Base-by-base conservation (phyloP, 1,140 invertebrate genomes). In the Ylistrum balloti region DNA sequence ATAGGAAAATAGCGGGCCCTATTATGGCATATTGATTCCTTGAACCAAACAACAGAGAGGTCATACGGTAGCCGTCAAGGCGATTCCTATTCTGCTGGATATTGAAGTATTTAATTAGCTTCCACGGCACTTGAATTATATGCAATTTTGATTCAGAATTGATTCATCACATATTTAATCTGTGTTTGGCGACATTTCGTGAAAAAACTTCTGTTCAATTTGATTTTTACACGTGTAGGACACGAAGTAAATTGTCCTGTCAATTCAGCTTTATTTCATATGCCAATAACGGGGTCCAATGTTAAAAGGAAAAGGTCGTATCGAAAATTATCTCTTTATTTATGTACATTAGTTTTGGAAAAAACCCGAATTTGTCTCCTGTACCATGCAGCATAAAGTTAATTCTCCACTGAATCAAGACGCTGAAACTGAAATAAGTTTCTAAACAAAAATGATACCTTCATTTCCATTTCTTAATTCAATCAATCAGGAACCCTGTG, bases 61-160 rank as follows among this genome's bases (percentile, higher is more conserved):
- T n/a, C 56, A 28, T 74, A 17, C n/a, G n/a, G 2, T 17, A 74
- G 9, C 56, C 22, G 56, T 74, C 56, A 74, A n/a, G n/a, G 56
- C 17, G 56, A n/a, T 56, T 74, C 22, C 56, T n/a, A 28, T n/a
- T 74, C 28, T 11, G n/a, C 22, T 74, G 41, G 41, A 45, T 45
- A 45, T 45, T 45, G 41, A n/a, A n/a, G 22, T 74, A 17, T 74
- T 74, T 74, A 74, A 74, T 74, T 74, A 74, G 17, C 56, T 74
- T 28, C 11, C 56, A 2, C n/a, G n/a, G 22, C 56, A 17, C n/a
- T 74, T n/a, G 56, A 74, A 74, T 74, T 74, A 74, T 28, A 28
- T 28, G 56, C 56, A 9, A 28, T 17, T 74, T 74, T 74, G 56
- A 74, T 74, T 28, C n/a, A 28, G 56, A 28, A 74, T 28, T 22